Evolutionary conservation across 2,888 invertebrate species (phyloP), one percentile per base, ranked within the genome.

Genomic region (Stenchaetothrips biformis): DNA sequence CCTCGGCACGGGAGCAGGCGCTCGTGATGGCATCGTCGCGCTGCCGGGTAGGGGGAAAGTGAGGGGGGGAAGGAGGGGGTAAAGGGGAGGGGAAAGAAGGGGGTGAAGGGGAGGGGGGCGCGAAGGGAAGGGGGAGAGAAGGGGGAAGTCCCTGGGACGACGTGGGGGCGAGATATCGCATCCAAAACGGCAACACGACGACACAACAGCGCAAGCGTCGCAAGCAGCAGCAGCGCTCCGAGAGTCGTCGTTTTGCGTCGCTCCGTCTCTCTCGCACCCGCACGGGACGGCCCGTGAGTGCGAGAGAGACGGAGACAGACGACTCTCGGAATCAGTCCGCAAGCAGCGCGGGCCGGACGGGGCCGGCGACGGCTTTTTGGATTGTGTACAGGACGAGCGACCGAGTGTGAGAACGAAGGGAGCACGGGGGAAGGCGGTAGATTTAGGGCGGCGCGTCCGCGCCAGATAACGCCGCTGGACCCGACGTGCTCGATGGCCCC

Each of bases 51-150:
- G 37, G 37, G 37, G 37, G 37, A n/a, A n/a, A n/a, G 37, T 1
- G 37, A 4, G 37, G 37, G 37, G 37, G 37, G 37, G 37, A 37
- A 4, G 37, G 37, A 37, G 4, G 49, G 53, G 77, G 77, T 80
- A 82, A 82, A 80, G 7, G 37, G 27, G 37, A 4, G 77, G 77
- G 21, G 16, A n/a, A 18, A 27, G 77, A 27, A 27, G 18, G 77
- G 37, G 77, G 37, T 1, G 37, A 4, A 4, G 37, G 37, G 37
- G 37, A 4, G 37, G 37, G 4, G 4, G 49, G 53, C 59, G 77
- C 80, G 81, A 82, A 80, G 7, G 37, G 27, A 7, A 4, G 77
- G 77, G 21, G 16, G n/a, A 18, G 8, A 27, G 77, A 27, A 27
- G 18, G 77, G 37, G 77, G 11, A 18, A 77, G 27, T 8, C 77